Conservation (phyloP, 2,113 vertebrate species). For the Sclerurus mexicanus region DNA sequence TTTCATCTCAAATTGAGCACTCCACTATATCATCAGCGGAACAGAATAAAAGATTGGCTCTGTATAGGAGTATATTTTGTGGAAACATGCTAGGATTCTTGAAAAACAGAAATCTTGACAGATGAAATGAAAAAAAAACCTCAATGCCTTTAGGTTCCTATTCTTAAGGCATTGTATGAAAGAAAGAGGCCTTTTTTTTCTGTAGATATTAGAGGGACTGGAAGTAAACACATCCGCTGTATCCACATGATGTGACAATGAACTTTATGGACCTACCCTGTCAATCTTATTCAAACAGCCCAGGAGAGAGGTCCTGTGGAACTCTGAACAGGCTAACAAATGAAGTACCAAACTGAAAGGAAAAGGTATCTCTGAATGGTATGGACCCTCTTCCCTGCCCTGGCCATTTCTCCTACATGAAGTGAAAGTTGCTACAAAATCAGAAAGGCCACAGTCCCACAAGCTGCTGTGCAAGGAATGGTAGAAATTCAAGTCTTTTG, state of each 20-base stretch:
- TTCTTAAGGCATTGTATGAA: not conserved
- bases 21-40: not conserved
- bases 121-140: not conserved
- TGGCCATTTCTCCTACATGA: not conserved
- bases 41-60: not conserved
- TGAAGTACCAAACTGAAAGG: not conserved
- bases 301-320: not conserved
- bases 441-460: not conserved
- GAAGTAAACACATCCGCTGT: not conserved
- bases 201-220: not conserved
- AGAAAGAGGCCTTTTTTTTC: not conserved
- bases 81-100: not conserved
- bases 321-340: rapidly evolving
- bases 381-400: not conserved
- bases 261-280: not conserved
- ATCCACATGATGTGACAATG: not conserved
- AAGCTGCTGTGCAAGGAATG: not conserved
- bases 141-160: not conserved
- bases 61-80: not conserved
- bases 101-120: not conserved
- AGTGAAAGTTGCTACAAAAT: not conserved
- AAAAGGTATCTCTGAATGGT: not conserved
- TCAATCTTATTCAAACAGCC: not conserved
- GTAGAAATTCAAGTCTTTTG: not conserved
- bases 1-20: constrained; percentile 18